Percentiles rank a stretch among this genome's conserved stretches.
These are phyloP conservation scores for Gortyna flavago DNA, from an alignment of 2,888 invertebrate genomes.

Conservation along the genomic window DNA sequence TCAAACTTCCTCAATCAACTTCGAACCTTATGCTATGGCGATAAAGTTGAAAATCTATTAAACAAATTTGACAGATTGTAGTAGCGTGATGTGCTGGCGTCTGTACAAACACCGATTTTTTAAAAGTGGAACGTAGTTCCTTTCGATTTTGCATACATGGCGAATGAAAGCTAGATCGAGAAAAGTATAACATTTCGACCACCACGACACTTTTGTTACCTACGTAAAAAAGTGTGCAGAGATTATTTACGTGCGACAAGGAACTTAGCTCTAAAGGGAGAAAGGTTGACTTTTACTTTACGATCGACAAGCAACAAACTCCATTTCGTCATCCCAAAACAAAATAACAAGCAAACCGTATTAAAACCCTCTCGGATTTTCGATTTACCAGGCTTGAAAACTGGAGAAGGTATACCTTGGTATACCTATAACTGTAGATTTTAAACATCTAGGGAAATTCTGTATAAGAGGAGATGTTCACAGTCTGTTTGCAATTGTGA, in stretches of 20 bases:
- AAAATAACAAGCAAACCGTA: conserved; percentile 26
- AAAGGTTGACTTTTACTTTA: not conserved
- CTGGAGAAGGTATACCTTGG: not conserved
- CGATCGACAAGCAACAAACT: conserved; percentile 3
- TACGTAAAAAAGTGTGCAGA: not conserved
- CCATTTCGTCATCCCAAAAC: conserved; percentile 3
- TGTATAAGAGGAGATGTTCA: conserved; percentile 31
- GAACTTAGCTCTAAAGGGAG: not conserved
- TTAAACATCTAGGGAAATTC: conserved; percentile 54
- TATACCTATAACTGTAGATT: conserved; percentile 28
- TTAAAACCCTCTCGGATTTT: conserved; percentile 25
- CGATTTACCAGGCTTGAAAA: conserved; percentile 30
- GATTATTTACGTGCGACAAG: not conserved
- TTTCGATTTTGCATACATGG: not conserved
- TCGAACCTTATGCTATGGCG: too few species aligned
- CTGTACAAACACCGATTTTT: not conserved
- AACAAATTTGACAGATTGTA: too few species aligned
- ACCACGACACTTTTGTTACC: not conserved
- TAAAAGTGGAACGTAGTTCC: not conserved
- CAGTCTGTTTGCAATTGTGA: conserved; percentile 37
- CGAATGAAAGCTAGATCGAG: not conserved
- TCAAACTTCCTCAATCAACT: too few species aligned
- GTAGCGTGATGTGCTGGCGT: too few species aligned
- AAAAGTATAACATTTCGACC: not conserved
- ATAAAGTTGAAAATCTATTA: too few species aligned